Evolutionary conservation across 2,113 vertebrate species (phyloP).

Genomic region (Oxygymnocypris stewartii): DNA sequence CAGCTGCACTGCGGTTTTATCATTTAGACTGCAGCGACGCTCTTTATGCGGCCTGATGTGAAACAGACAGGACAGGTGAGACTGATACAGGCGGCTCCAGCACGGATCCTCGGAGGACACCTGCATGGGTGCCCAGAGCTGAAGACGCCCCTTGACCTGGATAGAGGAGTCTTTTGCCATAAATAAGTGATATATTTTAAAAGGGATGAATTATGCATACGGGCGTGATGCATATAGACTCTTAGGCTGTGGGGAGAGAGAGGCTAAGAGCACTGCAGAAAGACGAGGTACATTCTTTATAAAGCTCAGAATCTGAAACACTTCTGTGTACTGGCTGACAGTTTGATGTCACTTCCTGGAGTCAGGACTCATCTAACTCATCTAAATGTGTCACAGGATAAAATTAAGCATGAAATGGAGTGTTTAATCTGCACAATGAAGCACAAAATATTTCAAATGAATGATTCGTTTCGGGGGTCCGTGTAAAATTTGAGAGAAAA

Average conservation of each 20-base stretch:
- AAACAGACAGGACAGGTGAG: slow-evolving; percentile 17
- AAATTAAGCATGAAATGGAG: background rate
- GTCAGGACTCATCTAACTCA: background rate
- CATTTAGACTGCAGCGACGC: background rate
- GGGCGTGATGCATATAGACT: slow-evolving; percentile 41
- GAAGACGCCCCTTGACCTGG: slow-evolving; percentile 45
- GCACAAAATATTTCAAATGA: background rate
- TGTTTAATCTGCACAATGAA: background rate
- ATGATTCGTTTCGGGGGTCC: background rate
- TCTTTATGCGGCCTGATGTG: background rate
- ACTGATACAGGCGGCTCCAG: background rate
- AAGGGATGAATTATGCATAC: slow-evolving; percentile 54
- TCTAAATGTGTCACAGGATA: background rate
- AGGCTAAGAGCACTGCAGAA: slow-evolving; percentile 14
- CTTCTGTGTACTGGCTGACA: background rate
- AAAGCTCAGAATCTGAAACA: background rate
- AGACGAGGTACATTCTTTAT: slow-evolving; percentile 36
- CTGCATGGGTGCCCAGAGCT: background rate
- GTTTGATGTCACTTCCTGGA: slow-evolving; percentile 13
- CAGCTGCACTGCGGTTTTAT: slow-evolving; percentile 21
- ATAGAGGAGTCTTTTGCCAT: slow-evolving; percentile 49
- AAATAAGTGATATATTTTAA: slow-evolving; percentile 59
- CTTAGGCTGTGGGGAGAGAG: slow-evolving; percentile 10
- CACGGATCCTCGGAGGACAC: background rate
- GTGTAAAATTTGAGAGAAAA: background rate